Evolutionary conservation across 2,113 vertebrate genomes (phyloP).

Genomic region (Lampris megalopsis): DNA sequence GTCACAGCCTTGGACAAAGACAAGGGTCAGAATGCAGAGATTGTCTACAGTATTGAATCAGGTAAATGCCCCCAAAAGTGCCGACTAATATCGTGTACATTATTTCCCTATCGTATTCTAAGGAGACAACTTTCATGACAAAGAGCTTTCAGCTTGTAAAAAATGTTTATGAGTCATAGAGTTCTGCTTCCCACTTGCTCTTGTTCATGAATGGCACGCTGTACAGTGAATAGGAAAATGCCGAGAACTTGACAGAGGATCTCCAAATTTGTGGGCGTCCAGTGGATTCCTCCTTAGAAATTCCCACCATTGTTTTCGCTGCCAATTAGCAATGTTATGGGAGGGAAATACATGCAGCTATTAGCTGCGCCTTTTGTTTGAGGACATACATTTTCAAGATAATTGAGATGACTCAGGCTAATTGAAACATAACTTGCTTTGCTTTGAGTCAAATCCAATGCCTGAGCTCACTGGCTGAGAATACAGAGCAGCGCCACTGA

Average conservation of each 20-base stretch:
- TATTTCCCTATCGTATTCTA: not conserved
- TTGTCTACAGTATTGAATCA: conserved; percentile 94
- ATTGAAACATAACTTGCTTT: conserved; percentile 80
- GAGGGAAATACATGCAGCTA: conserved; percentile 66
- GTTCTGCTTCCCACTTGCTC: conserved; percentile 60
- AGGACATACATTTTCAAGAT: conserved; percentile 85
- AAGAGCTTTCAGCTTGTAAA: conserved; percentile 46
- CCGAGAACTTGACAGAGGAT: conserved; percentile 62
- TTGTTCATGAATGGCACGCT: conserved; percentile 77
- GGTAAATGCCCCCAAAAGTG: conserved; percentile 79
- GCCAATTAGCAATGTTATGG: conserved; percentile 76
- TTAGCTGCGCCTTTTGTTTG: conserved; percentile 60
- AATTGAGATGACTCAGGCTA: conserved; percentile 77
- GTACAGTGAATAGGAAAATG: conserved; percentile 57
- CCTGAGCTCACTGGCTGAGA: conserved; percentile 47
- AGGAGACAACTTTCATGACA: conserved; percentile 11
- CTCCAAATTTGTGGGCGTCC: conserved; percentile 62
- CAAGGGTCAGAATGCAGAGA: conserved; percentile 92
- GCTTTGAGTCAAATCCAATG: conserved; percentile 74
- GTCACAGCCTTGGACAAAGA: conserved; percentile 95
- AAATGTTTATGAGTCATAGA: conserved; percentile 72
- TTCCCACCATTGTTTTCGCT: conserved; percentile 79
- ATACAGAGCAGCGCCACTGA: conserved; percentile 34
- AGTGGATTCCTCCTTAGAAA: conserved; percentile 57
- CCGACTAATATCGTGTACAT: not conserved